Conservation (phyloP, 2,888 invertebrate species). For the Strigamia maritima region DNA sequence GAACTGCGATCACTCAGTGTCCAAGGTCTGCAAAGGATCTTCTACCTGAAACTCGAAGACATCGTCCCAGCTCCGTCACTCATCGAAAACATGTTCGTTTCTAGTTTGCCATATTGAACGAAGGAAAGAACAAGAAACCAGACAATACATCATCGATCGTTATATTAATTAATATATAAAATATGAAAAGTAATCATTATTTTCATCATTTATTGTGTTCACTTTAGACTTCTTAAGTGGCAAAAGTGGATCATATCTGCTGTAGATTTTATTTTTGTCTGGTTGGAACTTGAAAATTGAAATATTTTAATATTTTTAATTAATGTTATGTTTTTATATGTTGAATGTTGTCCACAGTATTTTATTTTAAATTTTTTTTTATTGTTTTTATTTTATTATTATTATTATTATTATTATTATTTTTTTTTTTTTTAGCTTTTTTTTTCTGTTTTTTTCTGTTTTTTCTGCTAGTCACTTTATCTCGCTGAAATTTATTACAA, state of each 20-base stretch:
- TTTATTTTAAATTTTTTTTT: no score
- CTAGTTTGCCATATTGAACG: constrained; percentile 82
- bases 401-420: not conserved
- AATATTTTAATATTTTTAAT: not conserved
- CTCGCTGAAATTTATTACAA: constrained; percentile 1
- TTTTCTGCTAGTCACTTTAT: not conserved
- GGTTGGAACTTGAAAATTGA: not conserved
- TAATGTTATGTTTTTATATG: constrained; percentile 8
- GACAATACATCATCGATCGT: not conserved
- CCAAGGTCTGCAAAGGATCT: constrained; percentile 89
- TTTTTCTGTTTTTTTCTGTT: not conserved
- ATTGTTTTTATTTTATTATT: not conserved
- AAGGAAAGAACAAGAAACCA: not conserved
- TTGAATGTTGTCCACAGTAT: constrained; percentile 10
- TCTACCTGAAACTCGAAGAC: constrained; percentile 88
- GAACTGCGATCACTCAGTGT: constrained; percentile 88
- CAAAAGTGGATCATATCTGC: not conserved
- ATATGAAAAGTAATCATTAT: no score
- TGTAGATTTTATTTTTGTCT: not conserved
- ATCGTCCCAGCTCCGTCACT: constrained; percentile 85
- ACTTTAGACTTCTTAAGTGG: not conserved
- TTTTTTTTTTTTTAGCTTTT: not conserved
- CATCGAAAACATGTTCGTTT: constrained; percentile 92
- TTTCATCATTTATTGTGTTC: constrained; percentile 17
- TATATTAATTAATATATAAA: no score